Percentiles rank a stretch among this genome's conserved stretches.
Evolutionary conservation across 2,113 vertebrate genomes (phyloP).

Genomic region (Agelaius phoeniceus): DNA sequence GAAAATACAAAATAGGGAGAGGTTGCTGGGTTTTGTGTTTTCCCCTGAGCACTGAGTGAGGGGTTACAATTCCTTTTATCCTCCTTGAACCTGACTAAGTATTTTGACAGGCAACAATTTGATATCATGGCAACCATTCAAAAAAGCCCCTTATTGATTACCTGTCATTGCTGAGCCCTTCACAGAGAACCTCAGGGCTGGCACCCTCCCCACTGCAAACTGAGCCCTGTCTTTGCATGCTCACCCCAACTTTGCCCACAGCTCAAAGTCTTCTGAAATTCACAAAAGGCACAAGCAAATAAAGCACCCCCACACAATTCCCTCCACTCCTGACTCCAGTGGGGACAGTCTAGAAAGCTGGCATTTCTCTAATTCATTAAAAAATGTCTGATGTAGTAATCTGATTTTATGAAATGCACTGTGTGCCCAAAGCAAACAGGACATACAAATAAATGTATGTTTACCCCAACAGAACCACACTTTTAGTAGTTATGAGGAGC

Average conservation of each 20-base stretch:
- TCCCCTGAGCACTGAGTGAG: neutral
- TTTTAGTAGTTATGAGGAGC: neutral
- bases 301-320: neutral
- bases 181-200: neutral
- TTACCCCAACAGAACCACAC: neutral
- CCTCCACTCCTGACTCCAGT: neutral
- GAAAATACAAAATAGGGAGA: neutral
- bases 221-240: accelerated
- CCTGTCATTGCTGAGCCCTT: neutral
- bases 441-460: neutral
- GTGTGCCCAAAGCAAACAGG: neutral
- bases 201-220: neutral
- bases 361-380: neutral
- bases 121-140: neutral
- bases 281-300: neutral
- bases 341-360: neutral
- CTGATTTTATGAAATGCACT: neutral
- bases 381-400: neutral
- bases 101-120: neutral
- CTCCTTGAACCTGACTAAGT: neutral
- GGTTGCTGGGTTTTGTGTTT: neutral
- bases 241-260: neutral
- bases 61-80: neutral
- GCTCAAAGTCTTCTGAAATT: neutral
- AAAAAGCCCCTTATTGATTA: accelerated